Base-by-base conservation (phyloP, 2,888 invertebrate species). In the Drosophila gaucha region DNA sequence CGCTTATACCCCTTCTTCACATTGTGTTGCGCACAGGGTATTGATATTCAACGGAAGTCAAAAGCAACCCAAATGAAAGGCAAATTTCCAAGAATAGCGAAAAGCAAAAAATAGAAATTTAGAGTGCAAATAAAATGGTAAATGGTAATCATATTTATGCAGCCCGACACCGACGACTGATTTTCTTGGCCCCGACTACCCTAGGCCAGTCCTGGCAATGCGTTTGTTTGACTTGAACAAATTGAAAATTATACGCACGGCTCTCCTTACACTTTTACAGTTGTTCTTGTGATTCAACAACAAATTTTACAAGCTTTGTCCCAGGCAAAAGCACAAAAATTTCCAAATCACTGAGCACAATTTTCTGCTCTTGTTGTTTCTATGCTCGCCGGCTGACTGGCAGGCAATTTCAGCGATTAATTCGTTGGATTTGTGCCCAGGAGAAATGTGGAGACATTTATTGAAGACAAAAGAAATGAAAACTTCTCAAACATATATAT, bases 331-430 rank as follows among this genome's bases (percentile, higher is more conserved):
- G 54, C 75, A 50, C 69, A 60, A 73, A 68, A 65, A 67, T 78
- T 85, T 88, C 87, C 85, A 78, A 88, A 69, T 88, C 85, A 89
- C 63, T 85, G 88, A 88, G 72, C 88, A 88, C 88, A 88, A 84
- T 84, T 84, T 88, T 86, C 87, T 75, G 87, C 73, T 50, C 72
- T 88, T 75, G 86, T 83, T 86, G 70, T 68, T 80, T 59, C 69
- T 33, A 24, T 57, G 33, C 30, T 14, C 22, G 35, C 35, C 16
- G 35, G 51, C 54, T 51, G 44, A 24, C 65, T 72, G 59, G 20
- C 44, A 56, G 70, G 72, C 69, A 73, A 73, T 74, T 66, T 65
- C 56, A 60, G 74, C 69, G 76, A 80, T 80, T 78, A 79, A 79
- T 78, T 74, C 66, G 60, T 64, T 64, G 74, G 74, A 72, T 78